These are phyloP conservation scores for Dryobota labecula DNA, from an alignment of 2,888 invertebrate genomes.

Conservation along the genomic window DNA sequence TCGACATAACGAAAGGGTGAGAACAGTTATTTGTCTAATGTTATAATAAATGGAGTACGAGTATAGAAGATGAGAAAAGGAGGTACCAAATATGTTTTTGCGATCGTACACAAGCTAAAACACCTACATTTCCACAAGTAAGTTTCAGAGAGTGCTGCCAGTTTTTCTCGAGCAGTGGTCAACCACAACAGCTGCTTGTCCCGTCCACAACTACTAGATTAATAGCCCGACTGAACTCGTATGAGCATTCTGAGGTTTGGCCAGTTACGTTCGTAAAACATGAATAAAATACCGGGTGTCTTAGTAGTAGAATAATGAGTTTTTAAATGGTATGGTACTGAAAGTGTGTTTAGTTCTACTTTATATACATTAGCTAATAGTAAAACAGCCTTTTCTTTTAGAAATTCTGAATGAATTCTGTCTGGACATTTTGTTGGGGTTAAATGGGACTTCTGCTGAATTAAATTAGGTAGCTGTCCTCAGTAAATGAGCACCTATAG, in stretches of 20 bases:
- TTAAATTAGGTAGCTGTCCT: no score
- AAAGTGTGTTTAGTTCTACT: not conserved
- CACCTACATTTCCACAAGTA: not conserved
- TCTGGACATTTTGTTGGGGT: no score
- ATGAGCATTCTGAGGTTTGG: slow-evolving; percentile 44
- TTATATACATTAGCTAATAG: no score
- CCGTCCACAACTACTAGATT: slow-evolving; percentile 37
- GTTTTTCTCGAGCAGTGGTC: slow-evolving; percentile 42
- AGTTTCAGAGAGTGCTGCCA: slow-evolving; percentile 43
- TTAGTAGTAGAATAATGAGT: not conserved
- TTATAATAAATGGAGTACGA: no score
- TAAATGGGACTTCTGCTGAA: no score
- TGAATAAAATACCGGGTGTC: slow-evolving; percentile 36
- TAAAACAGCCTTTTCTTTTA: no score
- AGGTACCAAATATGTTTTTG: not conserved
- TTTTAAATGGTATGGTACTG: slow-evolving; percentile 34
- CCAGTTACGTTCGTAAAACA: slow-evolving; percentile 26
- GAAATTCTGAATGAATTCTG: no score
- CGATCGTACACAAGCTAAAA: not conserved
- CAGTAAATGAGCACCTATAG: no score
- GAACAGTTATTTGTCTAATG: no score
- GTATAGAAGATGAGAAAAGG: no score
- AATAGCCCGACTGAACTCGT: slow-evolving; percentile 44
- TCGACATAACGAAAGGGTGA: no score
- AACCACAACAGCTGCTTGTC: slow-evolving; percentile 51